These are phyloP conservation scores for Erpobdella octoculata DNA, from an alignment of 2,888 invertebrate genomes.

Conservation along the genomic window DNA sequence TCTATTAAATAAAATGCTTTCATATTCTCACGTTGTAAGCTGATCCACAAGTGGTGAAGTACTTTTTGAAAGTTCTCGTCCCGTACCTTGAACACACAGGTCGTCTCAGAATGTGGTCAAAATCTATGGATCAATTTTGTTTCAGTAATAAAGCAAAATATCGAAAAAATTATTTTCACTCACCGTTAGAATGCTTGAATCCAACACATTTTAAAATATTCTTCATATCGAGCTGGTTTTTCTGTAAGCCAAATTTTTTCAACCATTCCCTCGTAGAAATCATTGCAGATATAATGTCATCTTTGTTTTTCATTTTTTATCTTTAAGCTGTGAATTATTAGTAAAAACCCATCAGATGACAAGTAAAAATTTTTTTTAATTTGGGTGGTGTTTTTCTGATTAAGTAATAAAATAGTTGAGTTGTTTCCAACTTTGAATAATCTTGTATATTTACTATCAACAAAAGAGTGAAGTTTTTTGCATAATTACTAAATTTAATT, in stretches of 20 bases:
- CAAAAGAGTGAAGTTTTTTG: no score
- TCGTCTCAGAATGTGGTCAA: constrained; percentile 44
- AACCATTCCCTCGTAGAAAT: constrained; percentile 7
- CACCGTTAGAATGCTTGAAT: constrained; percentile 49
- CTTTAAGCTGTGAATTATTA: no score
- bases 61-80: constrained; percentile 43
- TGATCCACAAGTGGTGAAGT: constrained; percentile 45
- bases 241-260: constrained; percentile 3
- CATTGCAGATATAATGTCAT: neutral
- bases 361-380: no score
- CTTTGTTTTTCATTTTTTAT: neutral
- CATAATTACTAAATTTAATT: no score
- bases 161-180: constrained; percentile 17
- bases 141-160: neutral
- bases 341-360: no score
- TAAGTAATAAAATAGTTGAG: no score
- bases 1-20: neutral
- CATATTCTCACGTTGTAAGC: constrained; percentile 47
- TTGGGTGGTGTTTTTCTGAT: no score
- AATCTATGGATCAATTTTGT: constrained; percentile 40
- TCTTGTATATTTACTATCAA: no score
- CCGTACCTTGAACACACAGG: constrained; percentile 49
- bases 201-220: constrained; percentile 48
- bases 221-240: constrained; percentile 41
- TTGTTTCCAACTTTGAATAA: no score